A percentile compares a stretch with the other conserved stretches of the same genome.
Evolutionary conservation across 2,113 vertebrate genomes (phyloP).

Genomic region (Lepus americanus): DNA sequence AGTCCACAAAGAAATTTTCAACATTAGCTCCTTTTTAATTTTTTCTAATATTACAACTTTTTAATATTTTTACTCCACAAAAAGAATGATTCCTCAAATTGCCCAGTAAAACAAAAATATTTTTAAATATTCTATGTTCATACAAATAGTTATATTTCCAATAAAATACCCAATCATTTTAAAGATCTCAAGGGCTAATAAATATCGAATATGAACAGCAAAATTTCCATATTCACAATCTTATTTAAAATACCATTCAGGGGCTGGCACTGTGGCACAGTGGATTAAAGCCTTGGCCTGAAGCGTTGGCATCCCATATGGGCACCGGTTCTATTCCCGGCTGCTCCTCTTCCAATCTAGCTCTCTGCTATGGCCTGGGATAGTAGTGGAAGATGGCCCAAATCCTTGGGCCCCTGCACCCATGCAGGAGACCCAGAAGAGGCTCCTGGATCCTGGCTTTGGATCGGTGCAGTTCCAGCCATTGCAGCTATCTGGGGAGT

Average conservation of each 20-base stretch:
- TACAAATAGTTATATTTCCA: conserved; percentile 34
- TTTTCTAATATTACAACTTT: conserved; percentile 19
- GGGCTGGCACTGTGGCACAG: no score
- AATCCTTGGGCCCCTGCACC: no score
- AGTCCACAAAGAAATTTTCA: conserved; percentile 40
- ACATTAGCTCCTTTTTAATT: not conserved
- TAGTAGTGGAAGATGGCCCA: no score
- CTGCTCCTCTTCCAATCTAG: no score
- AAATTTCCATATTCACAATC: conserved; percentile 48
- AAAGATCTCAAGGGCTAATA: conserved; percentile 1
- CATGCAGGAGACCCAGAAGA: no score
- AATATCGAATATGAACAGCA: conserved; percentile 46
- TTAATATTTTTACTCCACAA: conserved; percentile 4
- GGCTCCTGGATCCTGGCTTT: no score
- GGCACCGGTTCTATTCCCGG: no score
- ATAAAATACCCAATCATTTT: conserved; percentile 43
- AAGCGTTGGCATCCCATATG: no score
- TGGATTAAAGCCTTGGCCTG: no score
- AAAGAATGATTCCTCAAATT: conserved; percentile 47
- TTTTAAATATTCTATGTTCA: conserved; percentile 40
- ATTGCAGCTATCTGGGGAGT: no score
- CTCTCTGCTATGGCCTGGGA: no score
- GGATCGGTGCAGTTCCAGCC: no score
- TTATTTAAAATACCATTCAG: not conserved
- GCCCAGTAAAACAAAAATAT: not conserved